A percentile compares a stretch with the other conserved stretches of the same genome.
Conservation (phyloP, 1,140 invertebrate genomes). For the Calephelis virginiensis region DNA sequence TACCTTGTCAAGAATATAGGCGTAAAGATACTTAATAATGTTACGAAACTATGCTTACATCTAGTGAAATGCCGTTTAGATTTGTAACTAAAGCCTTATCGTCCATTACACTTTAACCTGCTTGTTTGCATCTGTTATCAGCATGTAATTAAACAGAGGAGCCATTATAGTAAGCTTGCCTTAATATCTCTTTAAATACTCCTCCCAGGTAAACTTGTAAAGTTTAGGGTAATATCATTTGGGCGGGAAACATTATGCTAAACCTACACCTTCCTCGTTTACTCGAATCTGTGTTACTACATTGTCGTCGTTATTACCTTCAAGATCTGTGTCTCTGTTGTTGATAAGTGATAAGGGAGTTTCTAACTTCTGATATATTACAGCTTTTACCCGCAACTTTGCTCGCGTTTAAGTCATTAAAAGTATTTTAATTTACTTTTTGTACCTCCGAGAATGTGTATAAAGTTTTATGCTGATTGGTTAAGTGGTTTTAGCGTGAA, state of each 20-base stretch:
- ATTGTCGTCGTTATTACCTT: constrained; percentile 26
- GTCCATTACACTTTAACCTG: neutral
- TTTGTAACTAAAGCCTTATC: too few species aligned
- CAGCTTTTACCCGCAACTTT: constrained; percentile 18
- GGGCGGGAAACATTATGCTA: constrained; percentile 27
- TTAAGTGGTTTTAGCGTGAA: too few species aligned
- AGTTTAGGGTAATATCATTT: constrained; percentile 28
- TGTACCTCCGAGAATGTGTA: too few species aligned
- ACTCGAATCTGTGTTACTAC: constrained; percentile 13
- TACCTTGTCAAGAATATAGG: too few species aligned
- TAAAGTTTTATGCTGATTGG: too few species aligned
- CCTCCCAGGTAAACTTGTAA: constrained; percentile 20
- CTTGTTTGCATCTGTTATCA: constrained; percentile 6
- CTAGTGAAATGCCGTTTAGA: too few species aligned
- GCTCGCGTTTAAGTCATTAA: too few species aligned
- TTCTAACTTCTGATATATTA: too few species aligned
- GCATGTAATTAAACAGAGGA: constrained; percentile 3
- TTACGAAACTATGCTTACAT: too few species aligned
- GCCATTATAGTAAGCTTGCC: constrained; percentile 6
- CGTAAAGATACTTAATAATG: too few species aligned
- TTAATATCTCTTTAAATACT: constrained; percentile 22
- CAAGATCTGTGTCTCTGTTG: neutral
- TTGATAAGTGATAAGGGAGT: neutral
- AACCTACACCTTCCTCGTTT: constrained; percentile 24
- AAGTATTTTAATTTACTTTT: too few species aligned